These are phyloP conservation scores for Alauda arvensis DNA, from an alignment of 2,797 vertebrate species.

Conservation along the genomic window DNA sequence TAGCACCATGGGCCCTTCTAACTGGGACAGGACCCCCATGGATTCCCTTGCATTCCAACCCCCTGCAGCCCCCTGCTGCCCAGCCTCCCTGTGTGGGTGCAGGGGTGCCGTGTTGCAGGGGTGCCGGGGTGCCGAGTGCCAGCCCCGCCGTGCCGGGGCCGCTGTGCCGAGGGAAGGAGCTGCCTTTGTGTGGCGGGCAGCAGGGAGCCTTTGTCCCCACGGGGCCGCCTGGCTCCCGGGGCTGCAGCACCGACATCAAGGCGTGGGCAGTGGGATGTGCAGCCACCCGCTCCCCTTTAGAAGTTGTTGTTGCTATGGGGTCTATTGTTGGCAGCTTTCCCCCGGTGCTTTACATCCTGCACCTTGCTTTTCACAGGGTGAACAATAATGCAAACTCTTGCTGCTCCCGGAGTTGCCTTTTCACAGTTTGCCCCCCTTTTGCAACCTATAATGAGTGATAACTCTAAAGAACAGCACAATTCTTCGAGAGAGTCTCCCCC, in stretches of 20 bases:
- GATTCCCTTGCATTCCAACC: rapidly evolving
- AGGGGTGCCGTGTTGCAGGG: rapidly evolving
- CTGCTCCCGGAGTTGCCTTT: slow-evolving; percentile 26
- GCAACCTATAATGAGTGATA: background rate
- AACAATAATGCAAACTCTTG: slow-evolving; percentile 59
- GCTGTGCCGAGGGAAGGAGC: slow-evolving; percentile 5
- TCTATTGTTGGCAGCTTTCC: slow-evolving; percentile 50
- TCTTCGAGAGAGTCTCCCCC: background rate
- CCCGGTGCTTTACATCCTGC: slow-evolving; percentile 33
- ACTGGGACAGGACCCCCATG: rapidly evolving
- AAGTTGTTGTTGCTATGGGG: slow-evolving; percentile 65
- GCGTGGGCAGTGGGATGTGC: slow-evolving; percentile 36
- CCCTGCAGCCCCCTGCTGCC: background rate
- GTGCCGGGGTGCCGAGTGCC: background rate
- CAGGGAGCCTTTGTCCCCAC: slow-evolving; percentile 38
- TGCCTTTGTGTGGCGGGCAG: slow-evolving; percentile 13
- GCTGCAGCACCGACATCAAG: slow-evolving; percentile 23
- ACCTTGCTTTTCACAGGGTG: slow-evolving; percentile 50
- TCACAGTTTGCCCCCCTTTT: background rate
- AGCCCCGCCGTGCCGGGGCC: background rate
- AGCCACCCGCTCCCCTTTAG: slow-evolving; percentile 47
- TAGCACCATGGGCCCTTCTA: rapidly evolving
- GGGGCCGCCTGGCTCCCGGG: slow-evolving; percentile 19
- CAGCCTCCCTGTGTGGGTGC: rapidly evolving
- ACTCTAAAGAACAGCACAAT: background rate